Conservation (phyloP, 2,888 invertebrate genomes). For the Scaptomyza flava region DNA sequence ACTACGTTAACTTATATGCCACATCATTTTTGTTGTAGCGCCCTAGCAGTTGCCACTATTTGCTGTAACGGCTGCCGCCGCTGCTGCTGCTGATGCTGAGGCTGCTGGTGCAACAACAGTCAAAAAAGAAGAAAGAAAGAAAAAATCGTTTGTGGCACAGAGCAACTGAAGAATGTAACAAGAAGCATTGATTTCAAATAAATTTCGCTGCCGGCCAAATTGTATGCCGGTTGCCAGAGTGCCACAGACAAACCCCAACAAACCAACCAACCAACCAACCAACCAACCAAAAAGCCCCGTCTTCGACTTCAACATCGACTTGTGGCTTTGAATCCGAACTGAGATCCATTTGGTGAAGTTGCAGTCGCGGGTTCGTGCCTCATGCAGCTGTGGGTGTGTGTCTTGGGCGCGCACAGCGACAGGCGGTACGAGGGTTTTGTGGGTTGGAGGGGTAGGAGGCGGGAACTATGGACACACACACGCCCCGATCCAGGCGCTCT, state of each 20-base stretch:
- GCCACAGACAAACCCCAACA: slow-evolving; percentile 19
- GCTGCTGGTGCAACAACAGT: slow-evolving; percentile 63
- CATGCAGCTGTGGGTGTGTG: slow-evolving; percentile 76
- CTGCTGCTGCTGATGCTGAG: no score
- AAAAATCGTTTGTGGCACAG: slow-evolving; percentile 48
- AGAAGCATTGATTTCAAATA: slow-evolving; percentile 82
- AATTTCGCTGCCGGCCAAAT: slow-evolving; percentile 81
- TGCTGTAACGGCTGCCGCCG: slow-evolving; percentile 19
- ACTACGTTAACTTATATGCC: slow-evolving; percentile 37
- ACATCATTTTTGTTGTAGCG: slow-evolving; percentile 36
- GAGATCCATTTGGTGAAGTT: slow-evolving; percentile 15
- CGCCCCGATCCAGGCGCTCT: slow-evolving; percentile 78
- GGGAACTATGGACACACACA: slow-evolving; percentile 46
- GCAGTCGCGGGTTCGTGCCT: slow-evolving; percentile 60
- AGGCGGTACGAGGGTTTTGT: slow-evolving; percentile 1
- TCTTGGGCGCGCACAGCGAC: slow-evolving; percentile 58
- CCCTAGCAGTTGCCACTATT: slow-evolving; percentile 50
- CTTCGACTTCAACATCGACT: slow-evolving; percentile 3
- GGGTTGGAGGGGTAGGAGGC: not conserved
- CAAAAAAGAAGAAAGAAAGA: slow-evolving; percentile 38
- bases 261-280: slow-evolving; percentile 6
- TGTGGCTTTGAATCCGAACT: slow-evolving; percentile 10
- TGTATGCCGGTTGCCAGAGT: slow-evolving; percentile 74
- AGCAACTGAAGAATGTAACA: slow-evolving; percentile 79
- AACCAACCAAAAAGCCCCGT: slow-evolving; percentile 17